A percentile compares a stretch with the other conserved stretches of the same genome.
phyloP scores from a whole-genome alignment of 2,113 vertebrate genomes.

The Takifugu flavidus region DNA sequence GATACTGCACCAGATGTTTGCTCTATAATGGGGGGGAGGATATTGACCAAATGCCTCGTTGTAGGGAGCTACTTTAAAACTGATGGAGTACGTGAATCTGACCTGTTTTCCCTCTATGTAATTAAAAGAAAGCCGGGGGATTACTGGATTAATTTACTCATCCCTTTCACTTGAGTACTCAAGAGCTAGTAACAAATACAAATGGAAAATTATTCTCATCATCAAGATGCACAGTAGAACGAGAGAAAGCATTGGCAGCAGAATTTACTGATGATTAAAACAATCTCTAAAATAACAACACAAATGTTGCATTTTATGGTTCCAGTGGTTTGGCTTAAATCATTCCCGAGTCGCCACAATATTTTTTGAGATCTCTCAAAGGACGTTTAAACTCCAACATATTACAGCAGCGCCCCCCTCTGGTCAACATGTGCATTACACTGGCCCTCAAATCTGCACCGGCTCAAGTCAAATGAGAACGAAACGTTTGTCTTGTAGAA shows the following conservation, averaged over 20 bases:
- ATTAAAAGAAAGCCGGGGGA: constrained; percentile 53
- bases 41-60: neutral
- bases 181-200: constrained; percentile 34
- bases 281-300: too few relatives aligned
- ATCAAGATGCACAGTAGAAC: constrained; percentile 29
- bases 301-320: too few relatives aligned
- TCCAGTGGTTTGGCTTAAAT: too few relatives aligned
- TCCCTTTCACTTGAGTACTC: constrained; percentile 39
- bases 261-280: too few relatives aligned
- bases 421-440: constrained; percentile 70
- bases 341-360: too few relatives aligned
- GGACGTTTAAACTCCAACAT: constrained; percentile 41
- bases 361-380: neutral
- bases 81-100: constrained; percentile 30
- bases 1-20: neutral
- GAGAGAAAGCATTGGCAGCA: neutral
- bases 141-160: constrained; percentile 51
- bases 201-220: constrained; percentile 22
- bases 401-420: constrained; percentile 71
- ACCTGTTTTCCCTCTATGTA: constrained; percentile 42
- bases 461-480: neutral
- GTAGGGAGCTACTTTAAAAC: constrained; percentile 40
- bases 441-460: neutral
- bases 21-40: neutral
- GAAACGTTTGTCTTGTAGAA: too few relatives aligned